Conservation (phyloP, 2,797 vertebrate species). For the Acrocephalus scirpaceus region DNA sequence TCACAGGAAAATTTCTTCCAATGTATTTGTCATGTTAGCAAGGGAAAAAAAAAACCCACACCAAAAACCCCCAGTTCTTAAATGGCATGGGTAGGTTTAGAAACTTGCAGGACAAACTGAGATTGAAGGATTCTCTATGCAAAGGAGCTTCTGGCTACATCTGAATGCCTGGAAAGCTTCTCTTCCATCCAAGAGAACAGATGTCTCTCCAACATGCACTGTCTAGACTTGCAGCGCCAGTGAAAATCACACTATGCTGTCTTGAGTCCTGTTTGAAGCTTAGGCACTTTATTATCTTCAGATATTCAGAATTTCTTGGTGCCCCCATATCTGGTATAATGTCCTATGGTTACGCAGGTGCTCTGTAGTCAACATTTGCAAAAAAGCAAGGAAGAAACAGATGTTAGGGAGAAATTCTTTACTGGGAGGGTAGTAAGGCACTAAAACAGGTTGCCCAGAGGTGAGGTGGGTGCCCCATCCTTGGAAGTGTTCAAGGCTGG, state of each 20-base stretch:
- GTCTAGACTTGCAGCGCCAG: not conserved
- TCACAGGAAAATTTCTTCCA: not conserved
- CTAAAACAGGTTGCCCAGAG: not conserved
- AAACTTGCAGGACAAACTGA: not conserved
- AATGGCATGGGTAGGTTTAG: not conserved
- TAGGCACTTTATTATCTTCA: not conserved
- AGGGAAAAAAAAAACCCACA: fast-evolving
- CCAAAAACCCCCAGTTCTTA: not conserved
- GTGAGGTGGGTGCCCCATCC: not conserved
- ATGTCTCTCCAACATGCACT: not conserved
- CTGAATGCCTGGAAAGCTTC: not conserved
- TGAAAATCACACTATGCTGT: fast-evolving
- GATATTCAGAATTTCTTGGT: not conserved
- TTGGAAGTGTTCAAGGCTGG: too few relatives aligned
- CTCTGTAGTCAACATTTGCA: not conserved
- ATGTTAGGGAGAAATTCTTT: not conserved
- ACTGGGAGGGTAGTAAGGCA: not conserved
- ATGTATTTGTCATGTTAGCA: not conserved
- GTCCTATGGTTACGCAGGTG: not conserved
- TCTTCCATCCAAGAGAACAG: not conserved
- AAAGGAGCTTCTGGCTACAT: not conserved
- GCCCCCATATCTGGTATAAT: not conserved
- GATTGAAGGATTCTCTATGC: not conserved
- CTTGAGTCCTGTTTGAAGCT: not conserved
- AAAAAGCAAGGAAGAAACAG: not conserved